These are phyloP conservation scores for Bradypodion pumilum DNA, from an alignment of 2,797 vertebrate species.

Conservation along the genomic window DNA sequence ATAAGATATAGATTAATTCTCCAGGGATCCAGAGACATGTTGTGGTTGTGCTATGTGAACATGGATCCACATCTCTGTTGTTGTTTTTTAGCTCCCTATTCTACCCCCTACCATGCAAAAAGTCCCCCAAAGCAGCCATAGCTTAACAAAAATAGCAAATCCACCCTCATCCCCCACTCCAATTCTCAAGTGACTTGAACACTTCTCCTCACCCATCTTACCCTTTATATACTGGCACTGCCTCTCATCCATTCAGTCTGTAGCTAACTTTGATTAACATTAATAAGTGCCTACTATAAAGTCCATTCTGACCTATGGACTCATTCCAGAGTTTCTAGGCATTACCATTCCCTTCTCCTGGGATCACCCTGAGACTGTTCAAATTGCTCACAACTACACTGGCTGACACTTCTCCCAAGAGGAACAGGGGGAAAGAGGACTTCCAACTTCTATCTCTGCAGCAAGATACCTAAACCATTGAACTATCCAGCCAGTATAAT, in stretches of 20 bases:
- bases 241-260: background rate
- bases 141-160: background rate
- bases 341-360: too few species aligned
- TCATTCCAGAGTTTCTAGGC: too few species aligned
- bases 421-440: too few species aligned
- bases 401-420: too few species aligned
- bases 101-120: background rate
- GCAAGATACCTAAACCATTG: too few species aligned
- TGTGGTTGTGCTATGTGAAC: background rate
- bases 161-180: too few species aligned
- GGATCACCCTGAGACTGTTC: too few species aligned
- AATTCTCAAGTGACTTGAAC: background rate
- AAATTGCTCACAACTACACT: too few species aligned
- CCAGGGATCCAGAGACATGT: background rate
- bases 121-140: background rate
- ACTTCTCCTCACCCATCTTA: background rate
- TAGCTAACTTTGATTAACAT: background rate
- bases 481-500: too few species aligned
- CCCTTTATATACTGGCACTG: background rate
- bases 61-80: slow-evolving; percentile 19
- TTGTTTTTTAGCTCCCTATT: background rate
- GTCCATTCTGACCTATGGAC: too few species aligned
- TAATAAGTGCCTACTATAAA: too few species aligned
- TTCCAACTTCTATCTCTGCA: too few species aligned
- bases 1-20: slow-evolving; percentile 23